These are phyloP conservation scores for Drosophila watanabei DNA, from an alignment of 1,140 invertebrate species.

Conservation along the genomic window DNA sequence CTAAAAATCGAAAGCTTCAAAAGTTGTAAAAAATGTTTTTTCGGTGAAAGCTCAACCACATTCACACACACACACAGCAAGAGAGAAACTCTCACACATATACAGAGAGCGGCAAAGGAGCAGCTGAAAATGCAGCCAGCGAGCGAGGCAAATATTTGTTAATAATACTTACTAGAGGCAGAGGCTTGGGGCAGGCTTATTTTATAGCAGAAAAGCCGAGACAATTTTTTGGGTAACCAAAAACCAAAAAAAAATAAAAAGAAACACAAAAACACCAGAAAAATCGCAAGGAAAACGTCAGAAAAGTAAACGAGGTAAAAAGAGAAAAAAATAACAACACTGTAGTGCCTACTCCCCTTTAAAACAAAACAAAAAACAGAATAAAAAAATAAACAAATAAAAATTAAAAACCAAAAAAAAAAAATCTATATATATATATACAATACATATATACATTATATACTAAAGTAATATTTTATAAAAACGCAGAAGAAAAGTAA, in stretches of 20 bases:
- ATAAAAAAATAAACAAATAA: slow-evolving; percentile 44
- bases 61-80: slow-evolving; percentile 31
- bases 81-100: slow-evolving; percentile 34
- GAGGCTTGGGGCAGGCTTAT: slow-evolving; percentile 64
- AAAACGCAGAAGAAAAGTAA: slow-evolving; percentile 48
- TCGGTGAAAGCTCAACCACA: slow-evolving; percentile 55
- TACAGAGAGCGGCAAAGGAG: slow-evolving; percentile 31
- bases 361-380: slow-evolving; percentile 47
- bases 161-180: slow-evolving; percentile 42
- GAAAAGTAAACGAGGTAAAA: slow-evolving; percentile 39
- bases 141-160: slow-evolving; percentile 55
- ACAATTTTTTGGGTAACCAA: slow-evolving; percentile 63
- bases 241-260: background rate
- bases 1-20: slow-evolving; percentile 56
- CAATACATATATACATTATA: slow-evolving; percentile 80
- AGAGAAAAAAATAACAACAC: slow-evolving; percentile 68
- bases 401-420: slow-evolving; percentile 57
- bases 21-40: slow-evolving; percentile 59
- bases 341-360: slow-evolving; percentile 82
- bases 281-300: slow-evolving; percentile 43
- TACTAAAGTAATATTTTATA: slow-evolving; percentile 84
- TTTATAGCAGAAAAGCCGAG: slow-evolving; percentile 49
- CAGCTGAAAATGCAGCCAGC: background rate
- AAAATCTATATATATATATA: slow-evolving; percentile 75
- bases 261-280: slow-evolving; percentile 3